Evolutionary conservation across 2,797 vertebrate genomes (phyloP), one percentile per base, ranked within the genome.

Genomic region (Falco biarmicus): DNA sequence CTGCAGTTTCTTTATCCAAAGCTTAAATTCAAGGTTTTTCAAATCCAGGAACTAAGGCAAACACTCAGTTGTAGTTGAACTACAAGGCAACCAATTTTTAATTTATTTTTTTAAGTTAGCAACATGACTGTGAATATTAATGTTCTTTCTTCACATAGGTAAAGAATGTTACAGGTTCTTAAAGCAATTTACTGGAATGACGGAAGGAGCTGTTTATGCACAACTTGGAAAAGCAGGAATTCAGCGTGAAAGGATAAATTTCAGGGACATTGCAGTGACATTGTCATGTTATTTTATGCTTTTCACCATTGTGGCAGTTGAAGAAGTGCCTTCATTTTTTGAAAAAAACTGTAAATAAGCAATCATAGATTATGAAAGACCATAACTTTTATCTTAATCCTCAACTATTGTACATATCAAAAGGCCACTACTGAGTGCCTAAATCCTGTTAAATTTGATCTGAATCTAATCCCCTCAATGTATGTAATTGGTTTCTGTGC

Each of bases 301-400:
- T 93, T 31, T 89, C 68, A 77, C 13, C 26, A 90, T n/a, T 64
- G 48, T 82, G 66, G 68, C 56, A 96, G 19, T 45, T 90, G 77
- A 93, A 87, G 68, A 92, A 92, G n/a, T 79, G 20, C 13, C 15
- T 83, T 94, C 21, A 71, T 85, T 95, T 95, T 87, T 94, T 68
- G 37, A 39, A 39, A 64, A 90, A 95, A 93, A 47, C 7, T 43
- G 16, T 65, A 71, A 87, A 89, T 95, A 95, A 91, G 82, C 83
- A 95, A 91, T 98, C 97, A 97, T n/a, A 95, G 57, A 92, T 97
- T 97, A 96, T 93, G 53, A 87, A 65, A 91, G 64, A 81, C 57
- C 8, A 51, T 80, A 81, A 95, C 43, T 95, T 97, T 95, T 96
- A 87, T 94, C 79, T 96, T 96, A 96, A 96, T 96, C 77, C 59